Percentiles rank a stretch among this genome's conserved stretches.
phyloP scores from a whole-genome alignment of 2,797 vertebrate species.

The Gouania willdenowi region DNA sequence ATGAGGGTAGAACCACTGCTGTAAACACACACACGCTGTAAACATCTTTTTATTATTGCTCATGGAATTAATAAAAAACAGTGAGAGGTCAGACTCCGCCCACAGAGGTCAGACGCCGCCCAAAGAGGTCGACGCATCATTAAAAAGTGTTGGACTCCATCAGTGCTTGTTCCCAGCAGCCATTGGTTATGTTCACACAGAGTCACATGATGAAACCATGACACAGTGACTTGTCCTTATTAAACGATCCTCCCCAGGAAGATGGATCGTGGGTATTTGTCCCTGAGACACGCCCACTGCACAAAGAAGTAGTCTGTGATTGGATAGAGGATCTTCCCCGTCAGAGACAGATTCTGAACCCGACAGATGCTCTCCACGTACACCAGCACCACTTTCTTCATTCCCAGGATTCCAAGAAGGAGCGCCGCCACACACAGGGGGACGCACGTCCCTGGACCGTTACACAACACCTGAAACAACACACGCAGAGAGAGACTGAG shows the following conservation, averaged over 20 bases:
- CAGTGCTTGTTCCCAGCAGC: too few relatives aligned
- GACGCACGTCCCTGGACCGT: constrained; percentile 92
- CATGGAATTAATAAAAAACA: too few relatives aligned
- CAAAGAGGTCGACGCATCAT: too few relatives aligned
- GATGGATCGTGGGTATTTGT: constrained; percentile 86
- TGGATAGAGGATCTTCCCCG: constrained; percentile 85
- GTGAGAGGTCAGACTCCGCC: too few relatives aligned
- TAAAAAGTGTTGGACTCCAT: too few relatives aligned
- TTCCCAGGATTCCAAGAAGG: constrained; percentile 83
- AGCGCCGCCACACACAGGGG: constrained; percentile 86
- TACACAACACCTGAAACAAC: constrained; percentile 86
- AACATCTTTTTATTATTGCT: too few relatives aligned
- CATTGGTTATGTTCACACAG: too few relatives aligned
- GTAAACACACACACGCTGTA: too few relatives aligned
- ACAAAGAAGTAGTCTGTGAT: constrained; percentile 91
- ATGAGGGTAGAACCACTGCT: too few relatives aligned
- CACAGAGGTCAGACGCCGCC: too few relatives aligned
- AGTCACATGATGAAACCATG: too few relatives aligned
- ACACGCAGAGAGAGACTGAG: constrained; percentile 1
- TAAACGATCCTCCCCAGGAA: constrained; percentile 90
- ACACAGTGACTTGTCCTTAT: too few relatives aligned
- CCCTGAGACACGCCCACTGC: constrained; percentile 87
- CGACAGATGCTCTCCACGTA: constrained; percentile 94
- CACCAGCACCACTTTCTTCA: constrained; percentile 87
- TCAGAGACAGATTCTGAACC: constrained; percentile 87